A percentile compares a stretch with the other conserved stretches of the same genome.
Evolutionary conservation across 2,797 vertebrate species (phyloP).

Genomic region (Pristis pectinata): DNA sequence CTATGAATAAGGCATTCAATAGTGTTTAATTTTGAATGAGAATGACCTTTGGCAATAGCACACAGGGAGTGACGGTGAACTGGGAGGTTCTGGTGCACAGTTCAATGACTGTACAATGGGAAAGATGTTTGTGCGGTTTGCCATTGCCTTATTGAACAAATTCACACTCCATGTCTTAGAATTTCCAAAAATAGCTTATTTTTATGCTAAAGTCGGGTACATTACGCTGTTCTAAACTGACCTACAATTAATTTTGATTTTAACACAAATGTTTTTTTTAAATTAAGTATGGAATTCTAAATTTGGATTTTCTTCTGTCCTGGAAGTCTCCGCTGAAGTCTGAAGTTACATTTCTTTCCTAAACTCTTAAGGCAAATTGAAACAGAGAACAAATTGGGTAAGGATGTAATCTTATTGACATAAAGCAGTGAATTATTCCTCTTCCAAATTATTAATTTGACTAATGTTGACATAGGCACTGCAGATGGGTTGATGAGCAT

Average conservation of each 20-base stretch:
- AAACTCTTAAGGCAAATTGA: neutral
- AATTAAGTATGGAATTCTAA: neutral
- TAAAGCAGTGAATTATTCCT: too few species aligned
- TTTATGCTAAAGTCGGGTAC: neutral
- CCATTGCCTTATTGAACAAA: neutral
- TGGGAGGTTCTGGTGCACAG: neutral
- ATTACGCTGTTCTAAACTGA: neutral
- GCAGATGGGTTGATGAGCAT: too few species aligned
- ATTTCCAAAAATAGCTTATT: neutral
- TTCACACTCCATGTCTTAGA: neutral
- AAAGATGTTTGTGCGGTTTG: neutral
- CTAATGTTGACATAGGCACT: too few species aligned
- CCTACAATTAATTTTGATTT: neutral
- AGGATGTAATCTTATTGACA: too few species aligned
- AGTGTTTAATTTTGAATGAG: neutral
- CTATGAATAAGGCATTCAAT: neutral
- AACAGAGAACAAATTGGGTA: too few species aligned
- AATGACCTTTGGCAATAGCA: neutral
- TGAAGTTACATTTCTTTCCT: neutral
- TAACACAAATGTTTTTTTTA: neutral
- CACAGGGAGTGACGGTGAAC: neutral
- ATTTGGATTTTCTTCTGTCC: neutral
- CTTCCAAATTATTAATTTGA: too few species aligned
- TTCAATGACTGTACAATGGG: neutral
- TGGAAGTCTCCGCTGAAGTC: neutral